A percentile compares a stretch with the other conserved stretches of the same genome.
These are phyloP conservation scores for Pipistrellus kuhlii DNA, from an alignment of 2,797 vertebrate species.

Conservation along the genomic window DNA sequence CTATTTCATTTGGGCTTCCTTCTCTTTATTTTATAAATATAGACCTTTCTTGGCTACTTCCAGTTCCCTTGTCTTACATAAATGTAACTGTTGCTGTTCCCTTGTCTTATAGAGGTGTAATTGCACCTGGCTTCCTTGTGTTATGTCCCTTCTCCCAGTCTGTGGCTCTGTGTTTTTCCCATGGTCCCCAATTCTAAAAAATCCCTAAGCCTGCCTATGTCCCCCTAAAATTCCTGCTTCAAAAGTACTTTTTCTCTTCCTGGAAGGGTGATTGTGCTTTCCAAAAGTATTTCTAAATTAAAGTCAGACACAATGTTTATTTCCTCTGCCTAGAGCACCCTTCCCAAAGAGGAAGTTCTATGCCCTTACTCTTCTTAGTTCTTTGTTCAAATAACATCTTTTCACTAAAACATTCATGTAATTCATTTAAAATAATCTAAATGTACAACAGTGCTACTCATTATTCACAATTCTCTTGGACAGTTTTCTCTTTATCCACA, in stretches of 20 bases:
- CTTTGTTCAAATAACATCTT: neutral
- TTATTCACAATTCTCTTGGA: neutral
- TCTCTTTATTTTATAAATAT: no score
- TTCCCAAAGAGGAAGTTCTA: neutral
- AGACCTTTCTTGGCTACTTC: no score
- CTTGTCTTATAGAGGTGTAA: no score
- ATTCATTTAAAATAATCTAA: neutral
- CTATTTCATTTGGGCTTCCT: no score
- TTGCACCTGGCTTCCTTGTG: no score
- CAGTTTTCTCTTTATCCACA: neutral
- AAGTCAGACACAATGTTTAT: neutral
- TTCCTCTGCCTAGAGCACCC: neutral
- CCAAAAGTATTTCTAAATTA: neutral
- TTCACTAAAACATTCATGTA: neutral
- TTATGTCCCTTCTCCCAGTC: no score
- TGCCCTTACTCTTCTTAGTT: neutral
- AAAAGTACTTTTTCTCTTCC: neutral
- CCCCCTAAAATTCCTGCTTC: no score
- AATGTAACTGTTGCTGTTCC: no score
- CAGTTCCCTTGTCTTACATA: no score
- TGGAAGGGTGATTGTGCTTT: accelerated
- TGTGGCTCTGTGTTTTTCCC: no score
- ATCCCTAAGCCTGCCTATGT: no score
- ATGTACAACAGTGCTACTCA: neutral
- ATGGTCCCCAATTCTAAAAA: no score